Evolutionary conservation across 2,888 invertebrate genomes (phyloP), one percentile per base, ranked within the genome.

Genomic region (Dasysyrphus tricinctus): DNA sequence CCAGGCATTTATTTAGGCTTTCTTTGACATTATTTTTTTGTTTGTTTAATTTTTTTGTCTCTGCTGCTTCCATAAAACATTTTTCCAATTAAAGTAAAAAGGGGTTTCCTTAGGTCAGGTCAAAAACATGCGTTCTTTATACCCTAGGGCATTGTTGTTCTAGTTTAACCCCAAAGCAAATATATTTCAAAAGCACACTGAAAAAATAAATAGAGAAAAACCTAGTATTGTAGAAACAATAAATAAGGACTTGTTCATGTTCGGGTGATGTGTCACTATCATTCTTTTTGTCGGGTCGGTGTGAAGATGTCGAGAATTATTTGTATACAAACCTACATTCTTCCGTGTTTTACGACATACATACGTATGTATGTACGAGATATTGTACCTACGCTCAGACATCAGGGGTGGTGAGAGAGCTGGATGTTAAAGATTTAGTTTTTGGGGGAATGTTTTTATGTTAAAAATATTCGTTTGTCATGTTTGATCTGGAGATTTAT

Each of bases 121-220:
- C 81, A 73, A 79, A 86, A 86, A 81, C 86, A 86, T 82, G 82
- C 79, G 82, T 82, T 75, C 49, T 57, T 34, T 61, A 70, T 65
- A 47, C 72, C 61, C 78, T 82, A 65, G 67, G 75, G 82, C 65
- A 78, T 61, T 82, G 82, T 78, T 86, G 75, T 72, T 70, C 61
- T 82, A 79, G 70, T 75, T 86, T 86, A 82, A 86, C 86, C 86
- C 47, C 61, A 65, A 81, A 77, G 65, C 63, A 63, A 82, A 78
- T 59, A n/a, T n/a, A 79, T 11, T 57, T 57, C 39, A 63, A 37
- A 69, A 39, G 34, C 47, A 61, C 42, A 37, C 24, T 44, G 3
- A 42, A 34, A 9, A 67, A 19, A 47, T 8, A 19, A 12, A 19
- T 37, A 34, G 24, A 49, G 39, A 7, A 9, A 19, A n/a, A 56